These are phyloP conservation scores for Halocaridina rubra DNA, from an alignment of 2,888 invertebrate genomes.

Conservation along the genomic window DNA sequence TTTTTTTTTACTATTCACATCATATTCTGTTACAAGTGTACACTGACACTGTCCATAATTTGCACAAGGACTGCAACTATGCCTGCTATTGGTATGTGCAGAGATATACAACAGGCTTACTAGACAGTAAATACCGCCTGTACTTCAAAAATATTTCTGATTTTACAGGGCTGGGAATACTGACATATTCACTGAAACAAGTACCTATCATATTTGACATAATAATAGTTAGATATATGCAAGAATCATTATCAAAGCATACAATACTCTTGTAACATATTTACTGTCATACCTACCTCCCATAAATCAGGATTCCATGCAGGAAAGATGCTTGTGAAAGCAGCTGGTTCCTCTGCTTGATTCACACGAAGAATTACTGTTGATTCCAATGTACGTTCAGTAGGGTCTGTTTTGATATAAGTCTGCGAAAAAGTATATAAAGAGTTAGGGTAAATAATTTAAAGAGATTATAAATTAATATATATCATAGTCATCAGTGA, in stretches of 20 bases:
- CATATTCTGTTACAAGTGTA: too few relatives aligned
- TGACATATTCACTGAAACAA: background rate
- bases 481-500: too few relatives aligned
- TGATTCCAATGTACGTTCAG: slow-evolving; percentile 76
- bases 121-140: background rate
- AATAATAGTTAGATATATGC: background rate
- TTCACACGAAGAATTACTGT: slow-evolving; percentile 78
- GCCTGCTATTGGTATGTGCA: too few relatives aligned
- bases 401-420: slow-evolving; percentile 77
- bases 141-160: background rate
- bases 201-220: too few relatives aligned
- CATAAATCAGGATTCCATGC: slow-evolving; percentile 79
- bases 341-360: slow-evolving; percentile 80
- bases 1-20: too few relatives aligned
- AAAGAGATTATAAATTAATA: too few relatives aligned
- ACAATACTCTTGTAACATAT: too few relatives aligned
- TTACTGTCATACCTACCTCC: slow-evolving; percentile 74
- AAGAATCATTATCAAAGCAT: too few relatives aligned
- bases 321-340: slow-evolving; percentile 82
- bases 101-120: background rate
- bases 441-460: too few relatives aligned
- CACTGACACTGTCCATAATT: too few relatives aligned
- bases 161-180: background rate
- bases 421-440: too few relatives aligned
- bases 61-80: too few relatives aligned